Base-by-base conservation (phyloP, 2,888 invertebrate genomes). In the Cotesia congregata region DNA sequence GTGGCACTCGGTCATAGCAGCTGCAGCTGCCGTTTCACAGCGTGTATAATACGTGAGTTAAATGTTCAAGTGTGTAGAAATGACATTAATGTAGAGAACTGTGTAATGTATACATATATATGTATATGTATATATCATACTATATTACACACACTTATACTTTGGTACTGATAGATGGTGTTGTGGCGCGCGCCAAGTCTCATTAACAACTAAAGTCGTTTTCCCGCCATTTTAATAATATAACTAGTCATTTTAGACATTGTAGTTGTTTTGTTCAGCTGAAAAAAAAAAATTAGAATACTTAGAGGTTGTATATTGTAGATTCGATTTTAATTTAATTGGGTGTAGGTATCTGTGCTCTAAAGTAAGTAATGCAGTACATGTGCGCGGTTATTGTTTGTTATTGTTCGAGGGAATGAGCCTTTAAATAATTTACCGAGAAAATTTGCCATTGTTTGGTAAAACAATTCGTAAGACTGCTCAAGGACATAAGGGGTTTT, bases 171-270 rank as follows among this genome's bases (percentile, higher is more conserved):
- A 74, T 77, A 74, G 65, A 72, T 64, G 69, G 17, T 67, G 17
- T 41, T 76, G 81, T 83, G 86, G 86, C 86, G 83, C 86, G 83
- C 85, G 86, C 86, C 86, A 85, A 82, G 79, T 80, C 83, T 85
- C 85, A 83, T 85, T 86, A 85, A 85, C 83, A 83, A 82, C 83
- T 71, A 71, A 77, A 82, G 78, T 80, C 81, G 67, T 77, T 77
- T 72, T 75, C 74, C 69, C 40, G 69, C 64, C 59, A 74, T 70
- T 77, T 70, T 60, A 72, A 39, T 67, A 65, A 41, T 5, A 39
- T 67, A 65, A 41, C 9, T 20, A 50, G 50, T 50, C 50, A 39
- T 7, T 50, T 12, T 6, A 59, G 40, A 73, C 65, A 67, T 65
- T 67, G 15, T n/a, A 15, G 5, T 9, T 61, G 40, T 62, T 7